Evolutionary conservation across 2,888 invertebrate species (phyloP), one percentile per base, ranked within the genome.

Genomic region (Drosophila bunnanda): DNA sequence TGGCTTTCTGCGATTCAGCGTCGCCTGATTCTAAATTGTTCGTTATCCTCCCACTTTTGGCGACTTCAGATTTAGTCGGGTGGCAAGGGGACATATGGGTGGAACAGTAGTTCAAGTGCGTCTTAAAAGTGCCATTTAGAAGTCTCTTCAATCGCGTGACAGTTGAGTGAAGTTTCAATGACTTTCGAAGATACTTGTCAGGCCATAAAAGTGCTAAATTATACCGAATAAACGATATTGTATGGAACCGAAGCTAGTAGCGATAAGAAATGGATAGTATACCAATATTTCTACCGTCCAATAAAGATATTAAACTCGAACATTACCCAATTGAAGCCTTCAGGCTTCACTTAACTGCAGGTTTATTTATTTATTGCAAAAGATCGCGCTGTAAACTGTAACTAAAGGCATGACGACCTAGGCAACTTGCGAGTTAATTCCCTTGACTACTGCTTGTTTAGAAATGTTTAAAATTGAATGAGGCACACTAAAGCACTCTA

Each of bases 141-240:
- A 66, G 64, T 76, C 73, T 52, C 65, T 65, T 70, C 48, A 81
- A 68, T 82, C 78, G 82, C 84, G 84, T 86, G 82, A 78, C 87
- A 76, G 55, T 78, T 75, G 72, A 82, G 44, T 59, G 62, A 64
- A 66, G 58, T 59, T 68, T 54, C 56, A 65, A 64, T 60, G 60
- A 66, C 38, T 41, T 22, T 41, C 52, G 52, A 71, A 32, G 44
- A 17, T 34, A 25, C 43, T 70, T 25, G 41, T 41, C 39, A 52
- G 32, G n/a, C 36, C 44, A 52, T 68, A 50, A 68, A 68, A 69
- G 41, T 36, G 41, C 41, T 28, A 38, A 41, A 30, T 41, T 52
- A 30, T 34, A 43, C 38, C 17, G 22, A 30, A 41, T 15, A 52
- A 56, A 34, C 25, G 12, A 30, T 54, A 32, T 41, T 25, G 4